Conservation (phyloP, 2,113 vertebrate species). For the Neomonachus schauinslandi region DNA sequence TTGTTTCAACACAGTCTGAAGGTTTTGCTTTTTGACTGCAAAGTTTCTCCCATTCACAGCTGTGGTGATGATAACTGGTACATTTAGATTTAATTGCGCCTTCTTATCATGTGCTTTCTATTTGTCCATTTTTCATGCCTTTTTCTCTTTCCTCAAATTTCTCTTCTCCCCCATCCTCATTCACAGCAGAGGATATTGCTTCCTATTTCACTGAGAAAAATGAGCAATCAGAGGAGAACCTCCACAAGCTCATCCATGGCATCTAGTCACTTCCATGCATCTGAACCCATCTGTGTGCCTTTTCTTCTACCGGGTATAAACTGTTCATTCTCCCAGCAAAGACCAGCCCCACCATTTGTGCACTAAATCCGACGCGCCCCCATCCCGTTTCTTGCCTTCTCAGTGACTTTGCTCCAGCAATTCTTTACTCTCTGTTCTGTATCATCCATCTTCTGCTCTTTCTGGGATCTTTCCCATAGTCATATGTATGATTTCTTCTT, state of each 20-base stretch:
- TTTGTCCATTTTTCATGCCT: slow-evolving; percentile 23
- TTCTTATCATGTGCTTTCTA: slow-evolving; percentile 4
- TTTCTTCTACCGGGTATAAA: background rate
- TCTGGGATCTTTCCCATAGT: background rate
- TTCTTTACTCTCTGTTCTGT: background rate
- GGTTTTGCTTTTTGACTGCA: background rate
- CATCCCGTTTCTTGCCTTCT: background rate
- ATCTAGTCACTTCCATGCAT: background rate
- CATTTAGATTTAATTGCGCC: background rate
- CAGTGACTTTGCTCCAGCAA: background rate
- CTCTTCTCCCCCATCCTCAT: background rate
- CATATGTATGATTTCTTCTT: background rate
- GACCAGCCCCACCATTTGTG: background rate
- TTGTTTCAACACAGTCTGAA: background rate
- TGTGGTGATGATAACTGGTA: background rate
- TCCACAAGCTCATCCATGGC: background rate
- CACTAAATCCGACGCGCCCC: background rate
- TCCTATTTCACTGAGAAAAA: background rate
- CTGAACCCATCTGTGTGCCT: background rate
- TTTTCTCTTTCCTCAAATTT: slow-evolving; percentile 3
- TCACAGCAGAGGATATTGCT: background rate
- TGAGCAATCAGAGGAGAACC: background rate
- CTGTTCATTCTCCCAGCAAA: background rate
- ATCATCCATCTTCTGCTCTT: background rate
- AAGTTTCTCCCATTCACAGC: background rate